Conservation (phyloP, 37 sponge, comb jelly and placozoan genomes). For the Hormiphora californensis region DNA sequence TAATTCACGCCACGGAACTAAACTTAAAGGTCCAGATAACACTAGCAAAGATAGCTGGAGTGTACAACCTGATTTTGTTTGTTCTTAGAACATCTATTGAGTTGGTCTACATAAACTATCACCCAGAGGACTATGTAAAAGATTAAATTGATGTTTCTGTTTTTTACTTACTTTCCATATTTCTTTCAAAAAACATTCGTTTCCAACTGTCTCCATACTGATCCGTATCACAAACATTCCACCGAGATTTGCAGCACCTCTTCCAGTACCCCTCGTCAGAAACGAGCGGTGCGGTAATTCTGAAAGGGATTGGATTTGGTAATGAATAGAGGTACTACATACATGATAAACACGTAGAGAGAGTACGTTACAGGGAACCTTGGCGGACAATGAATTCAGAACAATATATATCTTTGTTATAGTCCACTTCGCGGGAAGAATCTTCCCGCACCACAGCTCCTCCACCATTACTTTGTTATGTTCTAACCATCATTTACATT, state of each 20-base stretch:
- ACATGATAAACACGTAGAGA: not conserved
- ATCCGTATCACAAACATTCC: conserved; percentile 75
- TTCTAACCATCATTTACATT: no score
- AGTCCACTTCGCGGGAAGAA: no score
- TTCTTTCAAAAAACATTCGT: conserved; percentile 87
- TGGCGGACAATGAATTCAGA: no score
- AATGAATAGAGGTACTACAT: not conserved
- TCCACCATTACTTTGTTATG: no score
- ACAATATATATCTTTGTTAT: no score
- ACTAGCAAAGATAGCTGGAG: conserved; percentile 3
- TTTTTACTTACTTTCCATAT: conserved; percentile 64
- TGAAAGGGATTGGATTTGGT: not conserved
- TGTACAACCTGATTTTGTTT: not conserved
- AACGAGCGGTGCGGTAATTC: conserved; percentile 75
- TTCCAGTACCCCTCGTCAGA: conserved; percentile 84
- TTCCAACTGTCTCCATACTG: conserved; percentile 77
- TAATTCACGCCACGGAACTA: conserved; percentile 10
- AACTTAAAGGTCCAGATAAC: not conserved
- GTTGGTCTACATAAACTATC: not conserved
- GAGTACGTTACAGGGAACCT: not conserved
- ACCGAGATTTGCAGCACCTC: conserved; percentile 72
- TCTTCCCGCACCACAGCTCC: no score
- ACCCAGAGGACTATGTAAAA: conserved; percentile 34
- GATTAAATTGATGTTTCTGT: no score
- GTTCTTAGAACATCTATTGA: conserved; percentile 11